phyloP scores from a whole-genome alignment of 1,140 invertebrate species.

The Contarinia nasturtii region DNA sequence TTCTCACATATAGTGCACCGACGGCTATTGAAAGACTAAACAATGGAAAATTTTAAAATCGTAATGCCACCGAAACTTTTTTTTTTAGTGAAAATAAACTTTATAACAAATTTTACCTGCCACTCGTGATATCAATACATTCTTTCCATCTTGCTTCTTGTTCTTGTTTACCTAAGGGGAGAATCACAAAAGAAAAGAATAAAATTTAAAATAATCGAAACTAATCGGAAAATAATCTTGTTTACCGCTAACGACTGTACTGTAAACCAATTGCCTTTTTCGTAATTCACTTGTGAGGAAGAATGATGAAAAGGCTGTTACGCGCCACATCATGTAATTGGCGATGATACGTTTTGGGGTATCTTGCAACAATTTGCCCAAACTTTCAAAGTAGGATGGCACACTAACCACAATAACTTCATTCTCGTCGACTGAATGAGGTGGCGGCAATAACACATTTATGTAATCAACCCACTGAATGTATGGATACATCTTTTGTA shows the following conservation, averaged over 20 bases:
- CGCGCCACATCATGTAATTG: slow-evolving; percentile 72
- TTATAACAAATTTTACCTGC: slow-evolving; percentile 28
- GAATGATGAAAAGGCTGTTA: slow-evolving; percentile 46
- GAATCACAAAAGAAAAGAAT: no score
- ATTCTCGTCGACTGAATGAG: slow-evolving; percentile 35
- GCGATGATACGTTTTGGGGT: slow-evolving; percentile 32
- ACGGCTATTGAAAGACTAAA: slow-evolving; percentile 53
- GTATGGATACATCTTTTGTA: slow-evolving; percentile 48
- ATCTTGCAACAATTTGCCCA: slow-evolving; percentile 33
- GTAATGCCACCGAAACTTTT: neutral
- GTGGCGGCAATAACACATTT: slow-evolving; percentile 45
- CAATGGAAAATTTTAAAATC: slow-evolving; percentile 2
- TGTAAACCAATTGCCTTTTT: slow-evolving; percentile 49
- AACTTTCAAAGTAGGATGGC: slow-evolving; percentile 48
- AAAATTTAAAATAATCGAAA: no score
- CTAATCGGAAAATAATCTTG: no score
- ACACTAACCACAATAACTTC: slow-evolving; percentile 67
- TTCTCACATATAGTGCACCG: slow-evolving; percentile 53
- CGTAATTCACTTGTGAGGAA: slow-evolving; percentile 56
- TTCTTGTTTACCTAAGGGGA: no score
- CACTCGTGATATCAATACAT: slow-evolving; percentile 50
- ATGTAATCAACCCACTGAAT: slow-evolving; percentile 44
- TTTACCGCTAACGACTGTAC: slow-evolving; percentile 52
- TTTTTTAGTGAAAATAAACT: slow-evolving; percentile 3
- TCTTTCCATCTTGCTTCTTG: slow-evolving; percentile 70